Evolutionary conservation across 2,113 vertebrate genomes (phyloP).

Genomic region (Vulpes lagopus): DNA sequence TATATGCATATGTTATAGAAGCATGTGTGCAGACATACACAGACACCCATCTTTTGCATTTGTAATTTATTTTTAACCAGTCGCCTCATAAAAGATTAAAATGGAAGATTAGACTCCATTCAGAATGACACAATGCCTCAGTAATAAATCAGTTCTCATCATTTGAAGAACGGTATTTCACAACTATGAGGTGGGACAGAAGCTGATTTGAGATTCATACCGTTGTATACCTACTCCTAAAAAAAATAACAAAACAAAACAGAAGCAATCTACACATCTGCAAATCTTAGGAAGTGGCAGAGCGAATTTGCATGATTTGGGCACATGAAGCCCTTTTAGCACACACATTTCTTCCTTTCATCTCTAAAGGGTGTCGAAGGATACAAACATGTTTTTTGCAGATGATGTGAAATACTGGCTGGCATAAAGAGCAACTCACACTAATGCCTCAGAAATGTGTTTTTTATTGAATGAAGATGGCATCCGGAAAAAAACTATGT

Average conservation of each 20-base stretch:
- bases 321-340: conserved; percentile 81
- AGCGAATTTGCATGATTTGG: conserved; percentile 83
- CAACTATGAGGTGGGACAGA: conserved; percentile 68
- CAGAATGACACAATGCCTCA: conserved; percentile 67
- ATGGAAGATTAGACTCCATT: conserved; percentile 76
- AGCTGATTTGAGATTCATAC: conserved; percentile 81
- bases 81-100: conserved; percentile 73
- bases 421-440: conserved; percentile 77
- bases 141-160: conserved; percentile 72
- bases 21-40: neutral
- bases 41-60: conserved; percentile 45
- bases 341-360: conserved; percentile 79
- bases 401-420: conserved; percentile 77
- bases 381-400: conserved; percentile 81
- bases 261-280: conserved; percentile 82
- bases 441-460: conserved; percentile 69
- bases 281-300: conserved; percentile 76
- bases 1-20: neutral
- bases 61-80: conserved; percentile 47
- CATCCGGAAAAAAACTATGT: conserved; percentile 56
- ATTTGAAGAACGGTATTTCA: conserved; percentile 71
- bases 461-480: conserved; percentile 76
- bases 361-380: conserved; percentile 66
- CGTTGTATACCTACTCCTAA: conserved; percentile 71
- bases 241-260: neutral